A percentile compares a stretch with the other conserved stretches of the same genome.
Conservation (phyloP, 2,888 invertebrate species). For the Zaprionus bogoriensis region DNA sequence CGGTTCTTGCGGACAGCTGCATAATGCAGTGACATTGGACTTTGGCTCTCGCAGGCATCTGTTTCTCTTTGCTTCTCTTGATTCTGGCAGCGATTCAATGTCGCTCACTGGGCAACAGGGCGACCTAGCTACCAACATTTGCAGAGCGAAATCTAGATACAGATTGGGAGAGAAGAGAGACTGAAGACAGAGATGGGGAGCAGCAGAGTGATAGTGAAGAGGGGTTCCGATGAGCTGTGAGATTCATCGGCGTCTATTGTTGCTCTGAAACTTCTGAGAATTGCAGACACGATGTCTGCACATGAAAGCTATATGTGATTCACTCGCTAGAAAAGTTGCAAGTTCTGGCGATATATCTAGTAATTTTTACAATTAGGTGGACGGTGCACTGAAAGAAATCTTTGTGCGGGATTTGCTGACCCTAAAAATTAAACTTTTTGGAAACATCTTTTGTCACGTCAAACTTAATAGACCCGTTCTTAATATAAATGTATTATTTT, state of each 20-base stretch:
- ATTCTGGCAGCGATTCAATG: conserved; percentile 71
- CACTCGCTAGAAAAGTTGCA: too few species aligned
- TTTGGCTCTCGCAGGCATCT: too few species aligned
- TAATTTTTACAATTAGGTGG: too few species aligned
- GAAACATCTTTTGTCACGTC: too few species aligned
- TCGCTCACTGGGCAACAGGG: conserved; percentile 38
- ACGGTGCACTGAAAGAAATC: too few species aligned
- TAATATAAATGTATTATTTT: too few species aligned
- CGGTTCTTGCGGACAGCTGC: conserved; percentile 39
- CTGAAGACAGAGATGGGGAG: background rate
- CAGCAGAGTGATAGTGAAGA: background rate
- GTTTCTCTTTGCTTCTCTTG: conserved; percentile 4
- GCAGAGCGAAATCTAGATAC: background rate
- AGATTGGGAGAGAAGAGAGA: background rate
- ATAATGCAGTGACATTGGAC: conserved; percentile 65
- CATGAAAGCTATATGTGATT: conserved; percentile 44
- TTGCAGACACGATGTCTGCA: conserved; percentile 60
- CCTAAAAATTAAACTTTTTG: too few species aligned
- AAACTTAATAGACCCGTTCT: too few species aligned
- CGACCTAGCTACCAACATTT: conserved; percentile 16
- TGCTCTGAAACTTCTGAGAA: conserved; percentile 19
- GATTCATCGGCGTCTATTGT: conserved; percentile 2
- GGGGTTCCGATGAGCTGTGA: conserved; percentile 18
- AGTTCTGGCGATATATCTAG: too few species aligned
- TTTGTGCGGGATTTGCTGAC: too few species aligned